A percentile compares a stretch with the other conserved stretches of the same genome.
Evolutionary conservation across 1,140 invertebrate genomes (phyloP).

Genomic region (Pantala flavescens): DNA sequence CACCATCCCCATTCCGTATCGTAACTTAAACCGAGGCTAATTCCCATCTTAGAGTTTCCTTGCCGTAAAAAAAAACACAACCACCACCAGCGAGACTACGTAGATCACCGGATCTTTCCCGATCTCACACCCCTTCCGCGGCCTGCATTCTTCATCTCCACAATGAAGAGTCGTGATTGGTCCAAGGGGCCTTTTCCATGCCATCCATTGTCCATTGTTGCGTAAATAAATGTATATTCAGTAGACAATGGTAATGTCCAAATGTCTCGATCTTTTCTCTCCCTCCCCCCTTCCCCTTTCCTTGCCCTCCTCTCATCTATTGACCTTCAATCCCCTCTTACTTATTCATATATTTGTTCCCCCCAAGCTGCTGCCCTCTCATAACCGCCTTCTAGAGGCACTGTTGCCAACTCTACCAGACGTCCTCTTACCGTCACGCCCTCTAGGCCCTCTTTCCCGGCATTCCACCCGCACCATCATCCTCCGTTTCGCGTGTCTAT

Average conservation of each 20-base stretch:
- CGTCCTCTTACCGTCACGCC: slow-evolving; percentile 1
- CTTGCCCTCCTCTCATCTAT: neutral
- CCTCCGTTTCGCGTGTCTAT: neutral
- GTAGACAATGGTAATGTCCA: slow-evolving; percentile 2
- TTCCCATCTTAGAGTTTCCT: neutral
- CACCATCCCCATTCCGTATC: neutral
- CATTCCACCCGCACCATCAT: neutral
- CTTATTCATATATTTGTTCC: slow-evolving; percentile 10
- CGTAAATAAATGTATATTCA: slow-evolving; percentile 6
- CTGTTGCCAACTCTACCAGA: neutral
- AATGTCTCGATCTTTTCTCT: neutral
- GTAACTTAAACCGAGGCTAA: neutral
- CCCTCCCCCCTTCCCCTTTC: neutral
- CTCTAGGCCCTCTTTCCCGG: neutral
- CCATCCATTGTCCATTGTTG: slow-evolving; percentile 1
- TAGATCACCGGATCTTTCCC: neutral
- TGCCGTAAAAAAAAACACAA: neutral
- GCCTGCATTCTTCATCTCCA: neutral
- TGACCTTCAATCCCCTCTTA: slow-evolving; percentile 4
- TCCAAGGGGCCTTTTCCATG: neutral
- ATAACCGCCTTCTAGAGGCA: neutral
- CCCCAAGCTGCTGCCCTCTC: neutral
- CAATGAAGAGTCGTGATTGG: slow-evolving; percentile 5
- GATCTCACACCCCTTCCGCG: neutral
- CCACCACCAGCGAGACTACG: too few species aligned